Percentiles rank a stretch among this genome's conserved stretches.
Conservation (phyloP, 2,888 invertebrate genomes). For the Slavum lentiscoides region DNA sequence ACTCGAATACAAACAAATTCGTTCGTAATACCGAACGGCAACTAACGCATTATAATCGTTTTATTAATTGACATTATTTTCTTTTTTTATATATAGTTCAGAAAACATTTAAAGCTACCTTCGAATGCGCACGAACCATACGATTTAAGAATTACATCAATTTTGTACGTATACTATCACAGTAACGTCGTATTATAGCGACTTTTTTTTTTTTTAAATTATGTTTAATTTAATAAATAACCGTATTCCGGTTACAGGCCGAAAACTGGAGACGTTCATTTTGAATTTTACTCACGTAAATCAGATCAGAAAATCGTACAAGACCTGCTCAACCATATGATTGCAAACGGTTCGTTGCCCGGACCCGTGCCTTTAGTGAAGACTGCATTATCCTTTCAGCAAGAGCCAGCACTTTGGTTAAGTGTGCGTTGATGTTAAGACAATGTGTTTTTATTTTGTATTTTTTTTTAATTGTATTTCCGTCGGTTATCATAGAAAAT, state of each 20-base stretch:
- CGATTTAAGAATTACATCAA: slow-evolving; percentile 38
- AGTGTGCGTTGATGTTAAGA: slow-evolving; percentile 11
- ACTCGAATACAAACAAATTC: no score
- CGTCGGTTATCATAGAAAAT: slow-evolving; percentile 58
- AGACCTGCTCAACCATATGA: slow-evolving; percentile 36
- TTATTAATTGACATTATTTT: background rate
- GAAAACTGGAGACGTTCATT: slow-evolving; percentile 40
- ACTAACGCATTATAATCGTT: background rate
- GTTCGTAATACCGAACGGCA: no score
- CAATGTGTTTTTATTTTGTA: background rate
- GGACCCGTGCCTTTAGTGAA: slow-evolving; percentile 28
- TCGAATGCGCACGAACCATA: slow-evolving; percentile 13
- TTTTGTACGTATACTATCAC: slow-evolving; percentile 22
- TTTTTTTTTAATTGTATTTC: background rate
- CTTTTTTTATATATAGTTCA: slow-evolving; percentile 19
- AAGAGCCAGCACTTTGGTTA: slow-evolving; percentile 40
- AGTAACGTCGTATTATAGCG: no score
- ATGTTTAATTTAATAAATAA: background rate
- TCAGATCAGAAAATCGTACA: slow-evolving; percentile 39
- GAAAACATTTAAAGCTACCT: slow-evolving; percentile 23
- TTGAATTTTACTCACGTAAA: slow-evolving; percentile 47
- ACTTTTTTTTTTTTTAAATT: background rate
- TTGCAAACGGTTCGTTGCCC: slow-evolving; percentile 32
- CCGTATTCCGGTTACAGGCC: background rate
- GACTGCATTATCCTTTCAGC: slow-evolving; percentile 38